Conservation (phyloP, 2,113 vertebrate genomes). For the Cnemophilus loriae region DNA sequence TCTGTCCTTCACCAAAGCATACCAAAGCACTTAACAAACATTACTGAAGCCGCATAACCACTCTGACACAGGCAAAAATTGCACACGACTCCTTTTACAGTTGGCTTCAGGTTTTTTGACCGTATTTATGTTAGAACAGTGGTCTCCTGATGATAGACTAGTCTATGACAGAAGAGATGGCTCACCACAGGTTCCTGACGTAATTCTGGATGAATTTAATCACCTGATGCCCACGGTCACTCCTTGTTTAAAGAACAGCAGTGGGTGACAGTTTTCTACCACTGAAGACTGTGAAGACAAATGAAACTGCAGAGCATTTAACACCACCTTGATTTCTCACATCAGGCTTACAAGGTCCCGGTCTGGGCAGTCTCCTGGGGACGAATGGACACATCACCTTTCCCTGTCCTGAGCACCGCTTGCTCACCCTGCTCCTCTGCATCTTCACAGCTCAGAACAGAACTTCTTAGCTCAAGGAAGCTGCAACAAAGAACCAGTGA, state of each 20-base stretch:
- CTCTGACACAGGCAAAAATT: neutral
- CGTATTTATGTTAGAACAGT: neutral
- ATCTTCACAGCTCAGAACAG: neutral
- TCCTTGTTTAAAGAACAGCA: neutral
- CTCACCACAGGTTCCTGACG: neutral
- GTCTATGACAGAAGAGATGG: neutral
- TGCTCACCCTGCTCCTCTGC: neutral
- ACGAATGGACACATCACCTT: neutral
- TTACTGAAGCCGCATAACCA: conserved; percentile 29
- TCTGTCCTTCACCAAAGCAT: neutral
- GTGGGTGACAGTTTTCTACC: neutral
- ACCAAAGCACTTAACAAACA: conserved; percentile 49
- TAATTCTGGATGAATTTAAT: neutral
- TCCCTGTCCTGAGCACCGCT: neutral
- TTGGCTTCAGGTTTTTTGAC: neutral
- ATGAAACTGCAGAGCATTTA: neutral
- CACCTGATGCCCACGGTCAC: neutral
- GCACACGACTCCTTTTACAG: neutral
- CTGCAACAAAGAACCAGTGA: conserved; percentile 18
- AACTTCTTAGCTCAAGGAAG: neutral
- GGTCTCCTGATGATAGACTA: neutral
- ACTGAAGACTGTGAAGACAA: neutral
- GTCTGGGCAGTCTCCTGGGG: neutral
- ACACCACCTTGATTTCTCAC: neutral
- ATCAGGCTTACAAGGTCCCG: neutral